phyloP scores from a whole-genome alignment of 2,888 invertebrate genomes.

The Ophion slaviceki region DNA sequence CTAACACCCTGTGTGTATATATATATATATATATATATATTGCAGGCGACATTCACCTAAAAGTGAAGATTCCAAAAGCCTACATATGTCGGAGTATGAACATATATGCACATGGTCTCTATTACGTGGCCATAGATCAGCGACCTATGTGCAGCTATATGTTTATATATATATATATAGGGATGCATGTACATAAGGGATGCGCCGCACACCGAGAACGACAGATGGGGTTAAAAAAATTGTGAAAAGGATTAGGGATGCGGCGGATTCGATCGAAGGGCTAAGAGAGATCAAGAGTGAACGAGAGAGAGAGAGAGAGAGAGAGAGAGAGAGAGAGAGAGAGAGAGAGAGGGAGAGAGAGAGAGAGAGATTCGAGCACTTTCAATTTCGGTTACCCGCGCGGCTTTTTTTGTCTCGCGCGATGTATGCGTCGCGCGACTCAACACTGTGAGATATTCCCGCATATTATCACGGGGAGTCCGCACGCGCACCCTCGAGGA shows the following conservation, averaged over 20 bases:
- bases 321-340: constrained; percentile 16
- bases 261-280: constrained; percentile 78
- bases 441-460: constrained; percentile 12
- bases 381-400: constrained; percentile 79
- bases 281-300: constrained; percentile 54
- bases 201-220: constrained; percentile 74
- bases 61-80: constrained; percentile 28
- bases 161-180: constrained; percentile 7
- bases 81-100: constrained; percentile 48
- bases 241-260: constrained; percentile 83
- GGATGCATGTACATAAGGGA: constrained; percentile 69
- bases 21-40: too few species aligned
- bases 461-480: constrained; percentile 15
- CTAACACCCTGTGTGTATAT: too few species aligned
- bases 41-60: too few species aligned
- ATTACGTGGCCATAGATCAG: constrained; percentile 35
- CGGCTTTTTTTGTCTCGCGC: constrained; percentile 67
- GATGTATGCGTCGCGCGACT: constrained; percentile 20
- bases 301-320: constrained; percentile 33
- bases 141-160: constrained; percentile 16
- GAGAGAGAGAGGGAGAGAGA: constrained; percentile 28
- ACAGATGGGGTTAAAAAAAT: constrained; percentile 84
- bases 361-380: constrained; percentile 72
- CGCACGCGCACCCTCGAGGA: constrained; percentile 45
- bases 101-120: constrained; percentile 36